Conservation (phyloP, 53 echinoderm and acorn worm genomes). For the Patiria pectinifera region DNA sequence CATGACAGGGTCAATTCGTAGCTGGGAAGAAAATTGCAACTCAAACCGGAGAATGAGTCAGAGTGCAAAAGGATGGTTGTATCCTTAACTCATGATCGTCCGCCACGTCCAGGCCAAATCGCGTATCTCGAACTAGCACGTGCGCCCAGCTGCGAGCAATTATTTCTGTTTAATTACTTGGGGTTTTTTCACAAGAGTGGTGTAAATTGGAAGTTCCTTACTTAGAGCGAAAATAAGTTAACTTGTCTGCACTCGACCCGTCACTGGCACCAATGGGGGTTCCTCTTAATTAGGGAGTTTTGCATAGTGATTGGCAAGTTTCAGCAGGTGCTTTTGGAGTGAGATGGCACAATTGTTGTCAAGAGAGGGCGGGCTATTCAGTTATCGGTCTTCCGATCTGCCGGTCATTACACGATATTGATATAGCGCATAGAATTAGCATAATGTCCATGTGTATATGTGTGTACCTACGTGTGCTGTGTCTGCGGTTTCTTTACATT, state of each 20-base stretch:
- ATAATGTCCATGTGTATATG: neutral
- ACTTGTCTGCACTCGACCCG: neutral
- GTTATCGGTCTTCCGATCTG: neutral
- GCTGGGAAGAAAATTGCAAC: too few relatives aligned
- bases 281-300: neutral
- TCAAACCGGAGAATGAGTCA: too few relatives aligned
- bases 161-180: too few relatives aligned
- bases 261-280: neutral
- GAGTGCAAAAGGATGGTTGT: too few relatives aligned
- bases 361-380: constrained; percentile 43
- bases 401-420: neutral
- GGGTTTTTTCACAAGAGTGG: too few relatives aligned
- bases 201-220: too few relatives aligned
- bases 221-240: neutral
- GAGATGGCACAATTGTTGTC: neutral
- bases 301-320: neutral
- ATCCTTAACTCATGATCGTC: too few relatives aligned
- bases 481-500: neutral
- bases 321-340: neutral
- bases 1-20: too few relatives aligned
- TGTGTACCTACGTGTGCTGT: neutral
- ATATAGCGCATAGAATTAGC: neutral
- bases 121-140: too few relatives aligned
- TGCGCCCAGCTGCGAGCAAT: too few relatives aligned
- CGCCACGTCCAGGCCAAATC: too few relatives aligned